Conservation (phyloP, 2,888 invertebrate genomes). For the Chelonus formosanus region DNA sequence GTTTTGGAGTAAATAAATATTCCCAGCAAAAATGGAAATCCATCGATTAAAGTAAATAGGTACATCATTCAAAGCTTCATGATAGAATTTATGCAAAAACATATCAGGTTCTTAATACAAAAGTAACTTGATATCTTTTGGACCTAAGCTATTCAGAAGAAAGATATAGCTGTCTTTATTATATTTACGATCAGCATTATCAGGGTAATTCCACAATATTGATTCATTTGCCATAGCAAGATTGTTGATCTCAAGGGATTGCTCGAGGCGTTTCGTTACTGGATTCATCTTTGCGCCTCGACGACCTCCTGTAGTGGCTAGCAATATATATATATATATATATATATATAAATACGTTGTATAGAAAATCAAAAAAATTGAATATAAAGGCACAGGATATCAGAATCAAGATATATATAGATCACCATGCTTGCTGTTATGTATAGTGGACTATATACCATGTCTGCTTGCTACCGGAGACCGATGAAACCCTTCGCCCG, state of each 20-base stretch:
- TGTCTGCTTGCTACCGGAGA: constrained; percentile 26
- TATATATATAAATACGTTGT: background rate
- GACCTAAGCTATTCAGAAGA: too few relatives aligned
- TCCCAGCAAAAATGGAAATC: too few relatives aligned
- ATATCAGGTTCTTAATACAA: too few relatives aligned
- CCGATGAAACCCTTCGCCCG: constrained; percentile 18
- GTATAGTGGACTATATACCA: background rate
- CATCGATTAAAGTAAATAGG: too few relatives aligned
- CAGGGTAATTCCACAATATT: constrained; percentile 59
- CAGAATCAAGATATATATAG: constrained; percentile 23
- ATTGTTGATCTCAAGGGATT: constrained; percentile 30
- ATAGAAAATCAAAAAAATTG: constrained; percentile 5
- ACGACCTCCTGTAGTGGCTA: constrained; percentile 25
- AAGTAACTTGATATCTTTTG: too few relatives aligned
- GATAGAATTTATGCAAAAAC: too few relatives aligned
- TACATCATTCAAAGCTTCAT: too few relatives aligned
- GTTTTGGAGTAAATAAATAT: too few relatives aligned
- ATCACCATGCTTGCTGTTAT: constrained; percentile 6
- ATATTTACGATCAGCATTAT: constrained; percentile 60
- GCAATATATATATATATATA: background rate
- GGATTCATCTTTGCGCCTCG: constrained; percentile 38
- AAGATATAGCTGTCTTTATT: constrained; percentile 47
- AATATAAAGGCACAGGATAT: background rate
- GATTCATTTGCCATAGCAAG: constrained; percentile 50
- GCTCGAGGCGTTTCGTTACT: constrained; percentile 37